phyloP scores from a whole-genome alignment of 2,113 vertebrate species.

The Odocoileus virginianus region DNA sequence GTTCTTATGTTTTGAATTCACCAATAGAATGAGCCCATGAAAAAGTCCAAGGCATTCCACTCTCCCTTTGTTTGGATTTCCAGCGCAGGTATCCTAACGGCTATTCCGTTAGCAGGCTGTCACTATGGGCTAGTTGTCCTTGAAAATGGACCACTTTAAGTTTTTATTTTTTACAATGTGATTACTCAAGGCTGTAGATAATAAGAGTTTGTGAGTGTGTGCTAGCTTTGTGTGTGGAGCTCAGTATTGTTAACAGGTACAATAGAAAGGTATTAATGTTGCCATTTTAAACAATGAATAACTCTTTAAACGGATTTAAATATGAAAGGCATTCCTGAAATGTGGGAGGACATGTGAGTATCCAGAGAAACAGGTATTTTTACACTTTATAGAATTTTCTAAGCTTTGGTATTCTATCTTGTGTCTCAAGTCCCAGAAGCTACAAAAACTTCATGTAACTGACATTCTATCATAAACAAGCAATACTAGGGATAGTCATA shows the following conservation, averaged over 20 bases:
- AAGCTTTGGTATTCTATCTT: not conserved
- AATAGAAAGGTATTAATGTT: not conserved
- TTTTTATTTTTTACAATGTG: not conserved
- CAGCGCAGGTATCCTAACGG: not conserved
- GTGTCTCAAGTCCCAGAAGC: not conserved
- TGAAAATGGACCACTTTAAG: not conserved
- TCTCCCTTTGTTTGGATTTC: not conserved
- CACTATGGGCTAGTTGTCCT: not conserved
- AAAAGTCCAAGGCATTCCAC: not conserved
- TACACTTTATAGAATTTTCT: not conserved
- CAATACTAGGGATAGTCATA: not conserved
- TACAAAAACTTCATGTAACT: not conserved
- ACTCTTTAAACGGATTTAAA: not conserved
- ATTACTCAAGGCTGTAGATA: not conserved
- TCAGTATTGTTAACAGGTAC: not conserved
- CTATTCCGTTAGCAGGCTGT: not conserved
- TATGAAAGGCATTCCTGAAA: not conserved
- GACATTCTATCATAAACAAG: not conserved
- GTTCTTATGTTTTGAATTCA: not conserved
- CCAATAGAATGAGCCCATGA: not conserved
- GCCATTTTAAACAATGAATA: not conserved
- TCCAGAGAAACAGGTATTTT: not conserved
- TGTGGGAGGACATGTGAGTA: not conserved
- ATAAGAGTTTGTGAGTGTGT: not conserved
- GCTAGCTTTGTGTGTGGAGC: not conserved